Evolutionary conservation across 2,888 invertebrate species (phyloP).

Genomic region (Eristalinus aeneus): DNA sequence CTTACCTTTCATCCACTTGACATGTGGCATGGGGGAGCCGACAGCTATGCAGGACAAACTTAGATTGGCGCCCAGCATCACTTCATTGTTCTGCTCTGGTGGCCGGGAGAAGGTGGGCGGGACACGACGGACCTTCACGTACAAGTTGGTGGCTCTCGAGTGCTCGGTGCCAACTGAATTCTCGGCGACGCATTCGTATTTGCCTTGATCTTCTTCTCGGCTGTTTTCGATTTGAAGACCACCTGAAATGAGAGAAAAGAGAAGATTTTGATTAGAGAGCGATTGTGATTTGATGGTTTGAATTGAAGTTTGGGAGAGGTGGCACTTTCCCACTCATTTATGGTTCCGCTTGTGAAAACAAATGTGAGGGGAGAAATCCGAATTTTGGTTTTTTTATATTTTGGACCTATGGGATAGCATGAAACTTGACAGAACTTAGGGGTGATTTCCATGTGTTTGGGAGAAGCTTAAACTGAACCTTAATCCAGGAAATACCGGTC

Average conservation of each 20-base stretch:
- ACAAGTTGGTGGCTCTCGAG: conserved; percentile 93
- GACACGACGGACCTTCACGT: conserved; percentile 97
- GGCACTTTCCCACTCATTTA: too few relatives aligned
- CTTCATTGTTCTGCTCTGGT: conserved; percentile 91
- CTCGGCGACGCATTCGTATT: conserved; percentile 97
- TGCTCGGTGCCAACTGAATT: conserved; percentile 96
- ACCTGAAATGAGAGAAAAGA: conserved; percentile 73
- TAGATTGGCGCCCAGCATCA: conserved; percentile 94
- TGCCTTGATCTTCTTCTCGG: conserved; percentile 95
- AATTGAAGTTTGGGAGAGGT: too few relatives aligned
- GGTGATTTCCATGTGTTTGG: too few relatives aligned
- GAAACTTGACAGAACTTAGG: too few relatives aligned
- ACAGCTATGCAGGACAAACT: conserved; percentile 98
- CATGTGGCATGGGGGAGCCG: conserved; percentile 98
- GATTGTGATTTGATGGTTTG: neutral
- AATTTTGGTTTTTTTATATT: too few relatives aligned
- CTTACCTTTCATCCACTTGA: conserved; percentile 93
- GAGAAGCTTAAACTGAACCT: too few relatives aligned
- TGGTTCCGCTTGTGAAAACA: too few relatives aligned
- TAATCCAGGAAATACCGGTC: too few relatives aligned
- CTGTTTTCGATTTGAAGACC: conserved; percentile 92
- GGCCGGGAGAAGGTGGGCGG: conserved; percentile 97
- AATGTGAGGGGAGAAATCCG: too few relatives aligned
- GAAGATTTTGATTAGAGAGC: neutral
- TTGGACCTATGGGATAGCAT: too few relatives aligned